A percentile compares a stretch with the other conserved stretches of the same genome.
These are phyloP conservation scores for Vanessa atalanta DNA, from an alignment of 1,140 invertebrate species.

Conservation along the genomic window DNA sequence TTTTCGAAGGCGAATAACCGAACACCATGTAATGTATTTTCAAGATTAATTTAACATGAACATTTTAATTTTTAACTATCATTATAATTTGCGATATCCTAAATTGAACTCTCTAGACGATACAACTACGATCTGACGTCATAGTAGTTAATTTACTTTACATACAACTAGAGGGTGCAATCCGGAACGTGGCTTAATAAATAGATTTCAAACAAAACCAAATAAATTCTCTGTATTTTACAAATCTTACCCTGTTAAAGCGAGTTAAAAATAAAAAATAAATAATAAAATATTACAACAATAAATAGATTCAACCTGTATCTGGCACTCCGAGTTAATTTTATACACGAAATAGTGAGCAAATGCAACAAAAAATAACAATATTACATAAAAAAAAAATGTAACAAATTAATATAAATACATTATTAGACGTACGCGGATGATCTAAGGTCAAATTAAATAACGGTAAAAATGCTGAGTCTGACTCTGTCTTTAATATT, in stretches of 20 bases:
- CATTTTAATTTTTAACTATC: slow-evolving; percentile 24
- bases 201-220: slow-evolving; percentile 18
- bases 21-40: slow-evolving; percentile 59
- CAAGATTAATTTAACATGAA: slow-evolving; percentile 39
- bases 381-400: slow-evolving; percentile 1
- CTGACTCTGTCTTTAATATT: too few relatives aligned
- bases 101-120: slow-evolving; percentile 7
- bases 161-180: background rate
- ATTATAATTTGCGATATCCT: background rate
- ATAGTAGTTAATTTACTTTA: background rate
- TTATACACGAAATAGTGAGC: slow-evolving; percentile 19
- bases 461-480: background rate
- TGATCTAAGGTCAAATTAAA: background rate
- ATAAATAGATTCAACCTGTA: slow-evolving; percentile 38
- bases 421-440: background rate
- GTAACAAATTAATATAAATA: background rate
- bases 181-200: slow-evolving; percentile 21
- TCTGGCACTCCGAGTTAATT: slow-evolving; percentile 19
- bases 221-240: slow-evolving; percentile 16
- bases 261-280: slow-evolving; percentile 36
- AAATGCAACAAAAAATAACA: slow-evolving; percentile 32
- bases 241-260: slow-evolving; percentile 53
- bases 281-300: slow-evolving; percentile 36
- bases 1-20: slow-evolving; percentile 69
- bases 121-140: background rate